These are phyloP conservation scores for Glandiceps talaboti DNA, from an alignment of 53 echinoderm and acorn worm genomes.

Conservation along the genomic window DNA sequence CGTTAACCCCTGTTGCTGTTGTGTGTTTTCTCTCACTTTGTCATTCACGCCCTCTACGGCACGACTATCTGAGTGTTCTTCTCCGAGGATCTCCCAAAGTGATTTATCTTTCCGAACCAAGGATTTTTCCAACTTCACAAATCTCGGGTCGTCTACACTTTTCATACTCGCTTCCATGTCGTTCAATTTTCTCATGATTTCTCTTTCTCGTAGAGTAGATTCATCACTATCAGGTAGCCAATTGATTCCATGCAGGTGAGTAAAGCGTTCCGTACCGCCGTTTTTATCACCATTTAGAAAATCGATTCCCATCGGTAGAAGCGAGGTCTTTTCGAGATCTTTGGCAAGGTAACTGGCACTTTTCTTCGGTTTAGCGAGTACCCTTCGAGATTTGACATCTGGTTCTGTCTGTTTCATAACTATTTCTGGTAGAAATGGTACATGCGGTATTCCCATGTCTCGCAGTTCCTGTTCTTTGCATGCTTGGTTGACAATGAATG, in stretches of 20 bases:
- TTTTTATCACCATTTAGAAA: conserved; percentile 11
- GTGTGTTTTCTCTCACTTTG: no score
- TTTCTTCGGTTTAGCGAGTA: conserved; percentile 32
- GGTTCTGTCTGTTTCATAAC: conserved; percentile 69
- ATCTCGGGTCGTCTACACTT: conserved; percentile 36
- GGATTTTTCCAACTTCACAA: conserved; percentile 24
- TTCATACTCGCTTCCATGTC: conserved; percentile 31
- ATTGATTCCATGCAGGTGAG: conserved; percentile 26
- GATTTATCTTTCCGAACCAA: conserved; percentile 17
- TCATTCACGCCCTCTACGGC: no score
- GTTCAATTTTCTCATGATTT: conserved; percentile 32
- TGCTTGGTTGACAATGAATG: conserved; percentile 63
- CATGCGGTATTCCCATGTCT: conserved; percentile 60
- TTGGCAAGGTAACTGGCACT: conserved; percentile 34
- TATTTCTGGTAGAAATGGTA: conserved; percentile 71
- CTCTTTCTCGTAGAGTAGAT: conserved; percentile 30
- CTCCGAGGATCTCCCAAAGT: background rate
- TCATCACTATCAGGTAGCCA: conserved; percentile 44
- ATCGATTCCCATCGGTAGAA: conserved; percentile 1
- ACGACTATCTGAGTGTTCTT: no score
- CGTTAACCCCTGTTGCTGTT: no score
- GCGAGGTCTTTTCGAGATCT: conserved; percentile 7
- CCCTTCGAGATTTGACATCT: conserved; percentile 57
- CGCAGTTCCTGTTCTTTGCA: conserved; percentile 82
- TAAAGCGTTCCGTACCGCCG: background rate